Percentiles rank a stretch among this genome's conserved stretches.
Evolutionary conservation across 2,888 invertebrate species (phyloP).

Genomic region (Patella depressa): DNA sequence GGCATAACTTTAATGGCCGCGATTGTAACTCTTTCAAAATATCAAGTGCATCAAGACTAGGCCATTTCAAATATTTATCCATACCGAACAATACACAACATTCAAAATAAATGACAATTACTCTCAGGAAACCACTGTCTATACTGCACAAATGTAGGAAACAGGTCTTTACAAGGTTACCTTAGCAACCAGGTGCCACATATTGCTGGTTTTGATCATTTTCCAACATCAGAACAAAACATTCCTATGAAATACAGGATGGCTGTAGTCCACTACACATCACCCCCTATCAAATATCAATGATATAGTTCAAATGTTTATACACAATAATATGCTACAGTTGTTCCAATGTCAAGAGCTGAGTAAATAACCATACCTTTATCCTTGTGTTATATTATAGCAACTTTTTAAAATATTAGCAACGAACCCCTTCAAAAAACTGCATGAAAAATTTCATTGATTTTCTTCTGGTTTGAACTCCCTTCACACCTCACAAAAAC

Average conservation of each 20-base stretch:
- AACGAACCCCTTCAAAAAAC: no score
- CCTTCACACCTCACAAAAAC: no score
- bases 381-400: no score
- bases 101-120: background rate
- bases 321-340: no score
- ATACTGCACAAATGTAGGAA: background rate
- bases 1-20: background rate
- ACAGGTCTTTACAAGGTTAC: constrained; percentile 2
- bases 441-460: no score
- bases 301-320: no score
- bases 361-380: no score
- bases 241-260: background rate
- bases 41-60: background rate
- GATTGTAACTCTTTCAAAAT: background rate
- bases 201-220: constrained; percentile 6
- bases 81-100: no score
- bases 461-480: no score
- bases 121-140: background rate
- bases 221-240: background rate
- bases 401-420: no score
- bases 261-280: constrained; percentile 1
- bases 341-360: no score
- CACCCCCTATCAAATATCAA: no score
- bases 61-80: background rate
- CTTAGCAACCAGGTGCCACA: constrained; percentile 3